Base-by-base conservation (phyloP, 2,113 vertebrate genomes). In the Pardalotus punctatus region DNA sequence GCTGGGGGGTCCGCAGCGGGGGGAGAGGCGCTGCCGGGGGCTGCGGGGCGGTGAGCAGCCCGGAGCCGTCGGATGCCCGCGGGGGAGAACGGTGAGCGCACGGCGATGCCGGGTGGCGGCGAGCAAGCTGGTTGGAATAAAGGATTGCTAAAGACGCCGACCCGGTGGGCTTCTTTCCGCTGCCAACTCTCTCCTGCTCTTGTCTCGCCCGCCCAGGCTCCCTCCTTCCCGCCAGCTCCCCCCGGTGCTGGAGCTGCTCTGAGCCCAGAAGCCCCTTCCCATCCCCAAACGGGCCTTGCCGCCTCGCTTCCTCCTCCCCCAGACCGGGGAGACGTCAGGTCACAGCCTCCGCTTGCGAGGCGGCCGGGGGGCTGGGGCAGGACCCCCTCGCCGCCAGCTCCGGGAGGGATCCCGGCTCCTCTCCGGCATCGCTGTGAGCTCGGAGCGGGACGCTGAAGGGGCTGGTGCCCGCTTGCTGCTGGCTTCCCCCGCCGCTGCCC, bases 111-210 rank as follows among this genome's bases (percentile, higher is more conserved):
- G 62, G 74, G 50, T 18, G 15, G 53, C 60, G 54, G 93, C 43
- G 43, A 88, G 78, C 79, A 0, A 51, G 81, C 87, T 2, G 87
- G 72, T 33, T 54, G 72, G 94, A 76, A 69, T 76, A 36, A 64
- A 84, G 20, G 43, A n/a, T 43, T 33, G 77, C 81, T 69, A 48
- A 87, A 90, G 90, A 36, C 92, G 31, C 70, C 88, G 57, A 40
- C 11, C 89, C 62, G 42, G 28, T 33, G 89, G 47, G 81, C 72
- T 84, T 71, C 81, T 87, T 48, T 57, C 89, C 89, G 45, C 90
- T 84, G 69, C 92, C 94, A 88, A 94, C 60, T 88, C 86, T 94
- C 79, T 81, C 16, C 54, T 51, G 69, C 93, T 94, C 90, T 93
- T 72, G 79, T 85, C 82, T 94, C 73, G 24, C 67, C 90, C 54